Base-by-base conservation (phyloP, 2,113 vertebrate genomes). In the Pogona vitticeps region DNA sequence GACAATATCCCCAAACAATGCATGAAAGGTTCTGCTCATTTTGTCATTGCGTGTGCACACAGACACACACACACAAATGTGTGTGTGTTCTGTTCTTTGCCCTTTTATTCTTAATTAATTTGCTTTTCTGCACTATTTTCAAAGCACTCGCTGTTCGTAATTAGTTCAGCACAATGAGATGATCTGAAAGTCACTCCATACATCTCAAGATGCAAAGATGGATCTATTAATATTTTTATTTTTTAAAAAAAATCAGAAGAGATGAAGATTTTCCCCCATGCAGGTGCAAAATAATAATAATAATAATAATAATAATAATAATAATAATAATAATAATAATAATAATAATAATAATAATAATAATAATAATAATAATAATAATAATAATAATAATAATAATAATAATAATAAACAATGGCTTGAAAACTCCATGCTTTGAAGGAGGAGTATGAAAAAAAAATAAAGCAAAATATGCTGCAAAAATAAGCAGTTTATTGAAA, bases 51-150 rank as follows among this genome's bases (percentile, higher is more conserved):
- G 7, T 46, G 38, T 72, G 6, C 42, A 5, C 20, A 61, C 67
- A 56, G 36, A 82, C 63, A 3, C 46, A n/a, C 14, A 9, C 23
- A 21, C 46, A 2, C 40, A 73, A 80, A 88, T n/a, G 10, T 52
- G 46, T 52, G 46, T 10, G 10, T 6, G 46, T 52, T 23, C 56
- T 6, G 46, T 52, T 23, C 56, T 86, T 79, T 81, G 59, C 83
- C 14, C 59, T 78, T 82, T 86, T 56, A 91, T 88, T 91, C n/a
- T 87, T 86, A 91, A 91, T 92, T 91, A 92, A 86, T 87, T 88
- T 88, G 17, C 63, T 71, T 92, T 91, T 80, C 76, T 88, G 89
- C 81, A 42, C 1, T 31, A 63, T 82, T 87, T 86, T 86, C 31
- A 31, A 21, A 4, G 46, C 65, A 42, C 2, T 88, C 86, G 84